Evolutionary conservation across 23 tunicate genomes (phyloP).

Genomic region (Halocynthia roretzi): DNA sequence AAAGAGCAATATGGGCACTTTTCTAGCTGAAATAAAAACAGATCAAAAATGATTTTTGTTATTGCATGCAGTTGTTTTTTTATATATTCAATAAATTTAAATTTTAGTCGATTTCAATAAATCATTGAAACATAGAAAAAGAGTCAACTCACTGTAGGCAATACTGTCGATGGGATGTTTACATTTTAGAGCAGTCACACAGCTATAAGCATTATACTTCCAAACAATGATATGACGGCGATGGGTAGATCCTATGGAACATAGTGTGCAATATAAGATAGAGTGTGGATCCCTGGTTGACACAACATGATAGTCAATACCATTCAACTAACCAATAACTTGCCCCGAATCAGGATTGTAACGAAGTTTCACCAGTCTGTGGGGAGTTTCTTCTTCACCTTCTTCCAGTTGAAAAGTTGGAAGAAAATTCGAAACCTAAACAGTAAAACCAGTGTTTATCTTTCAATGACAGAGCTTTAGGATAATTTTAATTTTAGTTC

Average conservation of each 20-base stretch:
- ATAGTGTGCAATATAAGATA: neutral
- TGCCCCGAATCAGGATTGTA: conserved; percentile 73
- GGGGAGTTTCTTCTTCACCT: conserved; percentile 37
- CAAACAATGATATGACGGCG: conserved; percentile 76
- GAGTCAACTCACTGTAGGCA: conserved; percentile 55
- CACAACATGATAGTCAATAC: neutral
- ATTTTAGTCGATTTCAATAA: neutral
- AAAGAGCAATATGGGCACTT: conserved; percentile 85
- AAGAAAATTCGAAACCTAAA: conserved; percentile 77
- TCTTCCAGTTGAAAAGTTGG: conserved; percentile 73
- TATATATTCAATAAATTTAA: neutral
- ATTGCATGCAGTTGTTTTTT: neutral
- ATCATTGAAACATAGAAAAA: neutral
- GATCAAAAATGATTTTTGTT: too few relatives aligned
- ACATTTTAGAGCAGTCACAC: conserved; percentile 80
- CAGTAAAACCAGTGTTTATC: conserved; percentile 1
- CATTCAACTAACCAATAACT: conserved; percentile 55
- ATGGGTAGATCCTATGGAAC: conserved; percentile 54
- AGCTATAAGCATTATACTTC: conserved; percentile 73
- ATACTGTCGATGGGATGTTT: conserved; percentile 61
- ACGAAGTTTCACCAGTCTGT: conserved; percentile 61
- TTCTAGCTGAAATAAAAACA: conserved; percentile 46
- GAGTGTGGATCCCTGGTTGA: neutral
- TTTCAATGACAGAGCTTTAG: neutral
- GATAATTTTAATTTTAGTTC: too few relatives aligned